A percentile compares a stretch with the other conserved stretches of the same genome.
Conservation (phyloP, 92 coral and sea anemone genomes). For the Porites evermanni region DNA sequence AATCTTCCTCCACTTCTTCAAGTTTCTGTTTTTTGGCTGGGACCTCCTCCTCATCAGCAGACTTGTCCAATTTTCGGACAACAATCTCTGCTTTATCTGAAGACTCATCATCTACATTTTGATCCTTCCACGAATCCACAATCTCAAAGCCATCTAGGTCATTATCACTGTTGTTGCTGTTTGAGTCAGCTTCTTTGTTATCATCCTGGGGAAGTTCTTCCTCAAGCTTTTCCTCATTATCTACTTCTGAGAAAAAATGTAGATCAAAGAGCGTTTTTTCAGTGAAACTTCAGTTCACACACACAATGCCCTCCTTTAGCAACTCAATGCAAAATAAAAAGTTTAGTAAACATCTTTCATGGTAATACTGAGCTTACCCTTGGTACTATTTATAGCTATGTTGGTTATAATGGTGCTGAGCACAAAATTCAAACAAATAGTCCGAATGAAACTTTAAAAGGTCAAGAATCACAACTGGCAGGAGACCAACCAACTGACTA, state of each 20-base stretch:
- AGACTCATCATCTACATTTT: constrained; percentile 24
- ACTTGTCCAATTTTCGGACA: background rate
- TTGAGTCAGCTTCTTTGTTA: constrained; percentile 29
- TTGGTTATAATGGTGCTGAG: too few relatives aligned
- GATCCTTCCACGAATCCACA: constrained; percentile 47
- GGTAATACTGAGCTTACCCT: too few relatives aligned
- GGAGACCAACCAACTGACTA: too few relatives aligned
- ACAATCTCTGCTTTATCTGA: constrained; percentile 9
- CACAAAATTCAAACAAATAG: too few relatives aligned
- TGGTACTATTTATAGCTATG: too few relatives aligned
- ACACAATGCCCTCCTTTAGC: background rate
- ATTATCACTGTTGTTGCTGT: constrained; percentile 31
- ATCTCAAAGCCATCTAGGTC: constrained; percentile 46
- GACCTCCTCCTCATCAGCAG: constrained; percentile 16
- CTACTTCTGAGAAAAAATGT: background rate
- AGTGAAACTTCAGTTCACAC: background rate
- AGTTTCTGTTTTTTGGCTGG: constrained; percentile 53
- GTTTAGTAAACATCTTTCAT: too few relatives aligned
- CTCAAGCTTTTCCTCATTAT: constrained; percentile 8
- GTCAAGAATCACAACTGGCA: too few relatives aligned
- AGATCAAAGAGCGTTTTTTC: background rate
- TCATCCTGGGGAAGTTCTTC: constrained; percentile 17
- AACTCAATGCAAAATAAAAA: background rate
- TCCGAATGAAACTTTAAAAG: too few relatives aligned
- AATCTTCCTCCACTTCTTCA: constrained; percentile 60